phyloP scores from a whole-genome alignment of 2,113 vertebrate species.

The Sterrhoptilus dennistouni region DNA sequence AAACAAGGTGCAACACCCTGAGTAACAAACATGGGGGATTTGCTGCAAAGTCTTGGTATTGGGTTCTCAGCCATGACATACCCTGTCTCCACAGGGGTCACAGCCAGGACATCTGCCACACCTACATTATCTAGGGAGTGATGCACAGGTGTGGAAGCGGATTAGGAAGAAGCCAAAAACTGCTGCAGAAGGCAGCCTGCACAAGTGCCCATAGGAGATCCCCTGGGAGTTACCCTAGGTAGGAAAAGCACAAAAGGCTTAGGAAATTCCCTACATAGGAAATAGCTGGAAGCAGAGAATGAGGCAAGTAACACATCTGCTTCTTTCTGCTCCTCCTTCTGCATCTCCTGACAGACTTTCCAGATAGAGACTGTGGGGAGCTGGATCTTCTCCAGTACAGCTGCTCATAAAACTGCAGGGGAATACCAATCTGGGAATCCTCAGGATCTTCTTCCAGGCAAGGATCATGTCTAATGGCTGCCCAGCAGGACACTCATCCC shows the following conservation, averaged over 20 bases:
- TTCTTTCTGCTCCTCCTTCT: background rate
- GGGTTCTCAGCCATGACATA: background rate
- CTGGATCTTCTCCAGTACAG: background rate
- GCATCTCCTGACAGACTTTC: background rate
- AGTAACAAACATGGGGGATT: background rate
- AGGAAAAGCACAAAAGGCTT: slow-evolving; percentile 8
- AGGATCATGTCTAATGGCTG: background rate
- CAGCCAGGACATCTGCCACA: background rate
- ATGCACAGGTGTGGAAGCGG: background rate
- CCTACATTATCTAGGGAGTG: background rate
- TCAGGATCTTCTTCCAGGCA: slow-evolving; percentile 16
- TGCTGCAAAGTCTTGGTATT: background rate
- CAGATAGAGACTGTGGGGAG: background rate
- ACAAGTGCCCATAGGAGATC: background rate
- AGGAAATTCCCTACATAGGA: slow-evolving; percentile 31
- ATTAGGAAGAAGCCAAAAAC: background rate
- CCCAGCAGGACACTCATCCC: background rate
- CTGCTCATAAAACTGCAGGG: background rate
- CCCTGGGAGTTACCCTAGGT: background rate
- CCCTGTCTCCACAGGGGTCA: background rate
- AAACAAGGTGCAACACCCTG: background rate
- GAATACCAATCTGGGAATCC: background rate
- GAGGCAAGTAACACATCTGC: background rate
- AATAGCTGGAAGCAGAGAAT: background rate
- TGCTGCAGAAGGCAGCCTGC: background rate